Base-by-base conservation (phyloP, 2,797 vertebrate genomes). In the Sparus aurata region DNA sequence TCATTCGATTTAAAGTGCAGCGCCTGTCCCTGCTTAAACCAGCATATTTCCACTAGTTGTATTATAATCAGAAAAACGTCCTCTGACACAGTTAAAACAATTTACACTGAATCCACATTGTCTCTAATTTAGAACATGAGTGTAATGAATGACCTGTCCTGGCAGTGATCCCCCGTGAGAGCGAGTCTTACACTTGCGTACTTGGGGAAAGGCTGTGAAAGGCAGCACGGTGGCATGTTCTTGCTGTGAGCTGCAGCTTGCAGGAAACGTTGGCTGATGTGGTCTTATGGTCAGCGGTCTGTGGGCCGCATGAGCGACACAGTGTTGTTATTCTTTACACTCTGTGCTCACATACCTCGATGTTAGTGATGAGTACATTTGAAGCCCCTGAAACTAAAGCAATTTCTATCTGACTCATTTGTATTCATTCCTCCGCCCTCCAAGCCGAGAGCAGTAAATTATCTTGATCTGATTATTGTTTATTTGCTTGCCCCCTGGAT, bases 401-500 rank as follows among this genome's bases (percentile, higher is more conserved):
- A 34, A 1, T 49, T 47, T 66, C 9, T 38, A 3, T 69, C 1
- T 41, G 5, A 63, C 54, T 67, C 3, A 55, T 83, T 54, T 69
- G 23, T 73, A 75, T 83, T 73, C 18, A 80, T 20, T 50, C 66
- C 54, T 58, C 52, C 52, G 15, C 52, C 69, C 69, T 71, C 13
- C 1, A 52, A 79, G 55, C 69, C 65, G 63, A 69, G 50, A 67
- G 71, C 65, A 68, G 58, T 46, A 16, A 63, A 78, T 76, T n/a
- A 76, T 85, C 53, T 41, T 41, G 12, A 70, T 77, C 55, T 68
- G 70, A 85, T 81, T 75, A 55, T 76, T 79, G 52, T 87, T 69
- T 80, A 53, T 77, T 75, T 59, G 70, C 80, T 73, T 81, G 34
- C 12, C 70, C 34, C 25, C 41, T 70, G 47, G 60, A 73, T 83